These are phyloP conservation scores for Hydrocynus forskahlii DNA, from an alignment of 2,797 vertebrate species.

Conservation along the genomic window DNA sequence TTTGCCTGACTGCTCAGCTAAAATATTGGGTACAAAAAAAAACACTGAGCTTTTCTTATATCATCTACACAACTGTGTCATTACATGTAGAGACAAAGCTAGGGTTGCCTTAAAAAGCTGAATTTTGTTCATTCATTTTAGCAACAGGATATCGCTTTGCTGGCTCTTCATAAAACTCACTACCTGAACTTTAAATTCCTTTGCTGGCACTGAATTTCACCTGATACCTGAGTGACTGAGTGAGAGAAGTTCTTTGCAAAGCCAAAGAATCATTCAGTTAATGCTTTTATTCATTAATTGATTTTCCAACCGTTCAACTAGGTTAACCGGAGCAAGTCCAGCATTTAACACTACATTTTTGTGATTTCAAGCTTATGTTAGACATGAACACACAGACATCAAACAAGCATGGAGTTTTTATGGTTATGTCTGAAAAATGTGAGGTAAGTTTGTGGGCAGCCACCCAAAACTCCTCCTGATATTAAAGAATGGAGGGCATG, in stretches of 20 bases:
- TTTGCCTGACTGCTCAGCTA: slow-evolving; percentile 2
- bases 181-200: neutral
- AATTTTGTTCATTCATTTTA: neutral
- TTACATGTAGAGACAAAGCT: neutral
- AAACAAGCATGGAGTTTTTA: slow-evolving; percentile 13
- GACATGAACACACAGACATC: neutral
- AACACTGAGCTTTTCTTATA: slow-evolving; percentile 28
- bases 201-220: neutral
- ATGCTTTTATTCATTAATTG: neutral
- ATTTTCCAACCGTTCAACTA: neutral
- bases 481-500: slow-evolving; percentile 63
- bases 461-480: slow-evolving; percentile 72
- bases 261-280: neutral
- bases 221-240: too few relatives aligned
- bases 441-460: slow-evolving; percentile 65
- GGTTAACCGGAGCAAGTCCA: neutral
- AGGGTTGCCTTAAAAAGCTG: neutral
- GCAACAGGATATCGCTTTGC: neutral
- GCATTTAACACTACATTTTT: too few relatives aligned
- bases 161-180: neutral
- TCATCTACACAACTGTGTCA: slow-evolving; percentile 2
- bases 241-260: neutral
- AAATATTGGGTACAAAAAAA: slow-evolving; percentile 4
- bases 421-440: slow-evolving; percentile 49
- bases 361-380: neutral